Conservation (phyloP, 1,140 invertebrate genomes). For the Macrotrachela quadricornifera region DNA sequence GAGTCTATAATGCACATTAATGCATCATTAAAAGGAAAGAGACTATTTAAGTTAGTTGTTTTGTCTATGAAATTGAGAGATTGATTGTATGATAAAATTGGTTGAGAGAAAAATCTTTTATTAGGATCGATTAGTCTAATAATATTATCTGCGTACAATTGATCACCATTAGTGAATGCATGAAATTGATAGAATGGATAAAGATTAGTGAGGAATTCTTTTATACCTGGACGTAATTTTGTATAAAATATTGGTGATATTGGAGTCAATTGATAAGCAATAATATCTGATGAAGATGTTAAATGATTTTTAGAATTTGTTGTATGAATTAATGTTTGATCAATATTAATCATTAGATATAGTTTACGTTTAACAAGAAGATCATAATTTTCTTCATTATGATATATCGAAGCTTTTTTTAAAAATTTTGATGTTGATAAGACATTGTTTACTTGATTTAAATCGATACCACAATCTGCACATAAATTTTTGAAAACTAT, state of each 20-base stretch:
- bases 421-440: too few species aligned
- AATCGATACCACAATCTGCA: conserved; percentile 86
- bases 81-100: conserved; percentile 89
- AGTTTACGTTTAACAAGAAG: conserved; percentile 63
- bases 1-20: conserved; percentile 98
- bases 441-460: too few species aligned
- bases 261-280: too few species aligned
- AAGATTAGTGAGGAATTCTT: conserved; percentile 61
- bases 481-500: conserved; percentile 95
- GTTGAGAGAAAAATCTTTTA: conserved; percentile 67
- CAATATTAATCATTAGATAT: conserved; percentile 82
- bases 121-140: conserved; percentile 68
- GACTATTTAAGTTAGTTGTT: conserved; percentile 42
- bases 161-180: conserved; percentile 89
- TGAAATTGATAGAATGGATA: conserved; percentile 76
- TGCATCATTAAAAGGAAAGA: conserved; percentile 80
- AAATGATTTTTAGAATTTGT: conserved; percentile 42
- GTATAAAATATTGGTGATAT: conserved; percentile 37
- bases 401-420: conserved; percentile 62
- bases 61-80: conserved; percentile 86
- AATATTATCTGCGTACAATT: conserved; percentile 89
- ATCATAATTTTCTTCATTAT: conserved; percentile 62
- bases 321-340: conserved; percentile 95
- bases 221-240: conserved; percentile 61
- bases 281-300: too few species aligned